Conservation (phyloP, 2,888 invertebrate genomes). For the Hofmannophila pseudospretella region DNA sequence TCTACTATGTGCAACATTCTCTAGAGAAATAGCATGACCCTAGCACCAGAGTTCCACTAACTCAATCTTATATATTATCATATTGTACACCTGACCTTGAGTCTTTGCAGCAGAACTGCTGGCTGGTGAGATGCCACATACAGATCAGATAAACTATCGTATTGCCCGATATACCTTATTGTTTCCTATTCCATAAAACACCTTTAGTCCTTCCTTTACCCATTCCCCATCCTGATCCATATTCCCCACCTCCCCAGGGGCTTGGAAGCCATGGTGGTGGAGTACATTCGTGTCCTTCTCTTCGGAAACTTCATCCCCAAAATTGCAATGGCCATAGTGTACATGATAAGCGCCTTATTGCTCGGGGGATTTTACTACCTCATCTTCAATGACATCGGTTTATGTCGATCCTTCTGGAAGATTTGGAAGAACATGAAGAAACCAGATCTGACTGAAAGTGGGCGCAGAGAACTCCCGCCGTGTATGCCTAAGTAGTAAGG, state of each 20-base stretch:
- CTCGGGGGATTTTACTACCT: constrained; percentile 88
- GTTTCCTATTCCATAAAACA: no score
- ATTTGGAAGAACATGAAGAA: constrained; percentile 80
- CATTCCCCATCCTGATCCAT: no score
- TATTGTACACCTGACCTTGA: no score
- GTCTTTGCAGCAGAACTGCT: no score
- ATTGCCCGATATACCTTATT: no score
- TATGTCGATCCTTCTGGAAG: constrained; percentile 82
- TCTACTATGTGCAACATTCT: no score
- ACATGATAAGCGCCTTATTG: constrained; percentile 80
- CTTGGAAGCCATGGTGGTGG: constrained; percentile 86
- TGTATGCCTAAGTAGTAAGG: background rate
- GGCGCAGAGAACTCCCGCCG: background rate
- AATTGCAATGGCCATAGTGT: constrained; percentile 79
- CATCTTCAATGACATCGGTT: constrained; percentile 87
- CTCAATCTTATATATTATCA: no score
- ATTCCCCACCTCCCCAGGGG: constrained; percentile 78
- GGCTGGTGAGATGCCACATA: no score
- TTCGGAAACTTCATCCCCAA: constrained; percentile 85
- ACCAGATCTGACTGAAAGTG: constrained; percentile 17
- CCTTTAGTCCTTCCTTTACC: constrained; percentile 4
- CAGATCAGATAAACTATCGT: no score
- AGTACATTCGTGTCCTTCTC: constrained; percentile 85
- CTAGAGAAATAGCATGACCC: no score
- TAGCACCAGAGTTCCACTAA: no score